A percentile compares a stretch with the other conserved stretches of the same genome.
Conservation (phyloP, 2,797 vertebrate species). For the Melanotaenia trifasciata region DNA sequence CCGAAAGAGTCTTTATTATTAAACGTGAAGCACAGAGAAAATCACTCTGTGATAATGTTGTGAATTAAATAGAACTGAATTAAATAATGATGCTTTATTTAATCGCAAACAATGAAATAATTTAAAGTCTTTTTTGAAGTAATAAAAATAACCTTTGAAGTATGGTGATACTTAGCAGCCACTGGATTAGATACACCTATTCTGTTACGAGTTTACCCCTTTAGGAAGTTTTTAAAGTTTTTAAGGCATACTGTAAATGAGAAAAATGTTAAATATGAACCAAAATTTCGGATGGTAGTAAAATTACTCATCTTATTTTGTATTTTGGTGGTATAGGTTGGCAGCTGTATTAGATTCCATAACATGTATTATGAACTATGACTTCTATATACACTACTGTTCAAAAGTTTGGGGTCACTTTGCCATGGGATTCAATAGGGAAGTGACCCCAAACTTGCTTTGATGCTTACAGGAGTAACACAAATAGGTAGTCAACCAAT, state of each 20-base stretch:
- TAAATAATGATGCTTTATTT: not conserved
- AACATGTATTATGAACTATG: too few relatives aligned
- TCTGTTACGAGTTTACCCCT: not conserved
- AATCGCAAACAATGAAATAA: not conserved
- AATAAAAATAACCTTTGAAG: slow-evolving; percentile 1
- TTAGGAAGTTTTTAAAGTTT: too few relatives aligned
- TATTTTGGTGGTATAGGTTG: too few relatives aligned
- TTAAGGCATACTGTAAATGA: too few relatives aligned
- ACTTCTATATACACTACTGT: too few relatives aligned
- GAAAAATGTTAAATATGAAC: too few relatives aligned
- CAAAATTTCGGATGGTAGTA: too few relatives aligned
- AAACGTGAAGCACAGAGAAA: not conserved
- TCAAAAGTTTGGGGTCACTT: too few relatives aligned
- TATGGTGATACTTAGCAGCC: not conserved
- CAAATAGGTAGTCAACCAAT: not conserved
- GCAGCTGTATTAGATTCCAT: too few relatives aligned
- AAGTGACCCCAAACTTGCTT: too few relatives aligned
- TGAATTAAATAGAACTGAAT: not conserved
- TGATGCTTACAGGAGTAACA: not conserved
- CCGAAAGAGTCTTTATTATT: not conserved
- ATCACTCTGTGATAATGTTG: not conserved
- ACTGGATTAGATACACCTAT: not conserved
- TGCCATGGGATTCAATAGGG: too few relatives aligned
- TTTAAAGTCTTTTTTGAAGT: not conserved
- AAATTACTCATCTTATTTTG: too few relatives aligned